Evolutionary conservation across 2,113 vertebrate species (phyloP), one percentile per base, ranked within the genome.

Genomic region (Erinaceus europaeus): DNA sequence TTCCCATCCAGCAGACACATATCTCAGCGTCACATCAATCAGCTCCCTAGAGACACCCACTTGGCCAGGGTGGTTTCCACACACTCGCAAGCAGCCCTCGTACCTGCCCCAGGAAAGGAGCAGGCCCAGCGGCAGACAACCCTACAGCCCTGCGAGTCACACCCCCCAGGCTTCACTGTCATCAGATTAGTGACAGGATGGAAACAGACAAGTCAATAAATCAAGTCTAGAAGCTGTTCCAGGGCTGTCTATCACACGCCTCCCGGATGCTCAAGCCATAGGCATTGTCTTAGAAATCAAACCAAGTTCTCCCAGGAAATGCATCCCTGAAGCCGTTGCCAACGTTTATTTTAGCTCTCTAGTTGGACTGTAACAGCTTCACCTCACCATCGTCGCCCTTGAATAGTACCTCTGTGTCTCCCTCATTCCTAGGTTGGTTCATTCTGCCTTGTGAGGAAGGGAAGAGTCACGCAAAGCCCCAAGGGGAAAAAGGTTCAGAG

Each of bases 171-270:
- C 64, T 91, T 90, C 88, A 42, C 65, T 94, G 93, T 95, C 94
- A 93, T 94, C 90, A 83, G 76, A 48, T 89, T 36, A 75, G 44
- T 87, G 91, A 95, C 89, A 93, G 77, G 90, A 91, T 83, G 75
- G 85, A 93, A 93, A 92, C 90, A 89, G 95, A 93, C 92, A 85
- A 85, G 91, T 92, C 89, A 94, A 94, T 94, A 92, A 93, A 94
- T 94, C 93, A 92, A 94, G 84, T 89, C 76, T 64, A 67, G 89
- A 94, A 76, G 59, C 89, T 74, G 78, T 84, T 76, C 61, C 79
- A 44, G 0, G 55, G 65, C 74, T 92, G 88, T 89, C 87, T 64
- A 3, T 91, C 89, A 68, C 42, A 76, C 89, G 36, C 8, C 78
- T 46, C 80, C 62, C 15, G 1, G n/a, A 48, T 32, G 67, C 78